Base-by-base conservation (phyloP, 2,888 invertebrate species). In the Drosophila antonietae region DNA sequence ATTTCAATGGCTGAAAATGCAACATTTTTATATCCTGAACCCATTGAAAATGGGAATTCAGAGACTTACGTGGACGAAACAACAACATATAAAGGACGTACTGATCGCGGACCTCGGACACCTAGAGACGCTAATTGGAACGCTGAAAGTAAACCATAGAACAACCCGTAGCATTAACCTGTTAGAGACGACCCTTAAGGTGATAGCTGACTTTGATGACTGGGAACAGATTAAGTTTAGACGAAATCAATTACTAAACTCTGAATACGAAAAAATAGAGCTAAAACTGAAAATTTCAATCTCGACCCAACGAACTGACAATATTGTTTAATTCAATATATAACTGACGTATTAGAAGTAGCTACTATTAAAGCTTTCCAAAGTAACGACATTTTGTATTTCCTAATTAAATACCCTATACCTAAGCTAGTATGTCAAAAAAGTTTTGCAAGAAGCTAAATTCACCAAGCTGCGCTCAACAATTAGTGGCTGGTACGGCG, bases 381-480 rank as follows among this genome's bases (percentile, higher is more conserved):
- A n/a, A n/a, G n/a, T n/a, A n/a, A n/a, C n/a, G n/a, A n/a, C n/a
- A n/a, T n/a, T n/a, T n/a, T n/a, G n/a, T n/a, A n/a, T n/a, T n/a
- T n/a, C n/a, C n/a, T n/a, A n/a, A n/a, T n/a, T n/a, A n/a, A n/a
- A n/a, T n/a, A n/a, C n/a, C n/a, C n/a, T n/a, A n/a, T n/a, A n/a
- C n/a, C n/a, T n/a, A n/a, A n/a, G n/a, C n/a, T n/a, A n/a, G n/a
- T n/a, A n/a, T n/a, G n/a, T n/a, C n/a, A n/a, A n/a, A n/a, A n/a
- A n/a, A n/a, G n/a, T n/a, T 41, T n/a, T 41, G 41, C n/a, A 41
- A 41, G 41, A n/a, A 41, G 41, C 41, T 41, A 41, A n/a, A n/a
- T 8, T 41, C n/a, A 41, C 7, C 41, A 41, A 41, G 41, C 41
- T 41, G 41, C n/a, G n/a, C n/a, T 41, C 41, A 41, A 41, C n/a